phyloP scores from a whole-genome alignment of 2,113 vertebrate genomes.

The Hydropotes inermis region DNA sequence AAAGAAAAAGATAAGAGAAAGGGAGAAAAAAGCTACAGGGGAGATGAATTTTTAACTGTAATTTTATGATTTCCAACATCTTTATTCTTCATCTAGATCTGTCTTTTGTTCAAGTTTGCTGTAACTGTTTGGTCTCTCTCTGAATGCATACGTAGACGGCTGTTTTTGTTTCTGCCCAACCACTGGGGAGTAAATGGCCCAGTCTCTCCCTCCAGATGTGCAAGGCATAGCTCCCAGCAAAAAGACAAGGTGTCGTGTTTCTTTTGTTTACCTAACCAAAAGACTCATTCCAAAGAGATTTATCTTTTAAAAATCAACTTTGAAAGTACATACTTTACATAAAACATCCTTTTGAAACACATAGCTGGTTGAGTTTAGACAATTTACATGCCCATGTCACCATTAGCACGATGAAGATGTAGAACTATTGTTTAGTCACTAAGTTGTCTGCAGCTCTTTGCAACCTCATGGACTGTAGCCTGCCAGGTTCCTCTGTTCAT shows the following conservation, averaged over 20 bases:
- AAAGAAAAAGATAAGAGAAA: not conserved
- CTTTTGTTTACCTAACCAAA: not conserved
- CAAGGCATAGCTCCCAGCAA: not conserved
- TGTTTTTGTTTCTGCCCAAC: not conserved
- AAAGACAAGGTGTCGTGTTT: not conserved
- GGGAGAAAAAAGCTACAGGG: not conserved
- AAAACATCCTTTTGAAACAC: not conserved
- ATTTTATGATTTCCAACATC: not conserved
- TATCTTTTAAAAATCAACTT: not conserved
- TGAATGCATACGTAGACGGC: not conserved
- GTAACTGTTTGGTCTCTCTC: not conserved
- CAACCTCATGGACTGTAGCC: not conserved
- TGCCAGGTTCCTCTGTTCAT: not conserved
- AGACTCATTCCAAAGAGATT: not conserved
- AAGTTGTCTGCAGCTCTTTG: not conserved
- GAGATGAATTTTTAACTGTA: not conserved
- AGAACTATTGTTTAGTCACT: not conserved
- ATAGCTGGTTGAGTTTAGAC: not conserved
- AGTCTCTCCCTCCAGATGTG: not conserved
- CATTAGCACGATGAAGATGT: not conserved
- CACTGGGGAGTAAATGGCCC: not conserved
- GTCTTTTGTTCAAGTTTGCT: not conserved
- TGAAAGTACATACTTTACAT: not conserved
- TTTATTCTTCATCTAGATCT: not conserved
- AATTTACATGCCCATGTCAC: not conserved